Percentiles rank a stretch among this genome's conserved stretches.
These are phyloP conservation scores for Propithecus perrieri DNA, from an alignment of 2,797 vertebrate species.

Conservation along the genomic window DNA sequence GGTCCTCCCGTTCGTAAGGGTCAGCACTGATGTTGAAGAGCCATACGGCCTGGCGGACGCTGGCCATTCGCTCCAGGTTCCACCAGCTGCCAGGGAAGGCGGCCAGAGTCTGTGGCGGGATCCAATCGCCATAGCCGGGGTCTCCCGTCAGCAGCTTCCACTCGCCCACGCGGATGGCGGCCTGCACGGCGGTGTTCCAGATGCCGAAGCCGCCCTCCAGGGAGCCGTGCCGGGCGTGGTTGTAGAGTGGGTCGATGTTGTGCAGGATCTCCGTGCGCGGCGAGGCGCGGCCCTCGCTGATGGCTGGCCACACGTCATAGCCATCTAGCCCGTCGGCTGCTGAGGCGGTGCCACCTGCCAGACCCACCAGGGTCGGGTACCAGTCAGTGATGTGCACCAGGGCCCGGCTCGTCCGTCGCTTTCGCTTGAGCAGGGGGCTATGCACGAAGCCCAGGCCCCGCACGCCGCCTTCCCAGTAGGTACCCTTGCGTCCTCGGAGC, in stretches of 20 bases:
- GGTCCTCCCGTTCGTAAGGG: constrained; percentile 94
- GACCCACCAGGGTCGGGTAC: constrained; percentile 95
- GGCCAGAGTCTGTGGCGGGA: constrained; percentile 93
- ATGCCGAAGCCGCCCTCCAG: constrained; percentile 92
- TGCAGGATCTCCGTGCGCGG: constrained; percentile 96
- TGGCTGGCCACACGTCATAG: constrained; percentile 93
- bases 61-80: constrained; percentile 94
- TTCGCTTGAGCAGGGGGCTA: constrained; percentile 93
- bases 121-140: constrained; percentile 98
- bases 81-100: constrained; percentile 95
- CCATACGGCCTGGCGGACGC: constrained; percentile 91
- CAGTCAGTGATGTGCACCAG: constrained; percentile 98
- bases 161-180: constrained; percentile 94
- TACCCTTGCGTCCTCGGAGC: constrained; percentile 96
- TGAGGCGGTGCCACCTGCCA: constrained; percentile 93
- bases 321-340: constrained; percentile 91
- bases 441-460: constrained; percentile 97
- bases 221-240: constrained; percentile 92
- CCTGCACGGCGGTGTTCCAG: constrained; percentile 97
- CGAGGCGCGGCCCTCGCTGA: constrained; percentile 95
- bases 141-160: constrained; percentile 98
- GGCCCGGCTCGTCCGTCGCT: constrained; percentile 91
- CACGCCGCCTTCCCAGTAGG: constrained; percentile 98
- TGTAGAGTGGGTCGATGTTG: constrained; percentile 98
- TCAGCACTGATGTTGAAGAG: constrained; percentile 97